Conservation (phyloP, 2,888 invertebrate genomes). For the Entomobrya multifasciata region DNA sequence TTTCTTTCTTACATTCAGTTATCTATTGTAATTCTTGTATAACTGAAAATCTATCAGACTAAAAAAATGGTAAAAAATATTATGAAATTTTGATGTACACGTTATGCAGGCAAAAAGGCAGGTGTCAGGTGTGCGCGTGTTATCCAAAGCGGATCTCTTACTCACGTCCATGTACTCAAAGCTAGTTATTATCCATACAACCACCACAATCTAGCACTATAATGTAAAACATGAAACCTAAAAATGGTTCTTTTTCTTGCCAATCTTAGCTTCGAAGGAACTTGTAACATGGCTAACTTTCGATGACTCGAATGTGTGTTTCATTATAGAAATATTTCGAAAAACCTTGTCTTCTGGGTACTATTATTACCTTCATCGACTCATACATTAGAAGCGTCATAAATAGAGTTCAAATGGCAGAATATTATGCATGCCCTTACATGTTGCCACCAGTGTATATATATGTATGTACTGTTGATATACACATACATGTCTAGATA, state of each 20-base stretch:
- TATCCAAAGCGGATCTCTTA: conserved; percentile 68
- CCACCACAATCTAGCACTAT: conserved; percentile 7
- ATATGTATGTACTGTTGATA: no score
- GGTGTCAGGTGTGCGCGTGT: conserved; percentile 73
- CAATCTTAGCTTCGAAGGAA: background rate
- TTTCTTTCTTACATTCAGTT: background rate
- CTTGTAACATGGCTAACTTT: conserved; percentile 43
- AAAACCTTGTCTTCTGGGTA: conserved; percentile 7
- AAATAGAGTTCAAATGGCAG: background rate
- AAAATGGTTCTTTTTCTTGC: conserved; percentile 23
- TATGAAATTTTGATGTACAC: conserved; percentile 36
- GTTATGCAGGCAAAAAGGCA: conserved; percentile 51
- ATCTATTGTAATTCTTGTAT: background rate
- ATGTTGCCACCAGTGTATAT: background rate
- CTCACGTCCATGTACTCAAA: conserved; percentile 56
- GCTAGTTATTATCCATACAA: conserved; percentile 59
- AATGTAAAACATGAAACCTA: conserved; percentile 47
- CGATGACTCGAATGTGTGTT: no score
- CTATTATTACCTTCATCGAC: background rate
- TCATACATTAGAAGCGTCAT: background rate
- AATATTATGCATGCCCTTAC: conserved; percentile 8
- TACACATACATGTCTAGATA: background rate
- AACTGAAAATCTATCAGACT: conserved; percentile 36
- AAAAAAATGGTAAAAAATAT: conserved; percentile 20
- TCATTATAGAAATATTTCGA: background rate